Percentiles rank a stretch among this genome's conserved stretches.
phyloP scores from a whole-genome alignment of 2,888 invertebrate species.

The Conomelus anceps region DNA sequence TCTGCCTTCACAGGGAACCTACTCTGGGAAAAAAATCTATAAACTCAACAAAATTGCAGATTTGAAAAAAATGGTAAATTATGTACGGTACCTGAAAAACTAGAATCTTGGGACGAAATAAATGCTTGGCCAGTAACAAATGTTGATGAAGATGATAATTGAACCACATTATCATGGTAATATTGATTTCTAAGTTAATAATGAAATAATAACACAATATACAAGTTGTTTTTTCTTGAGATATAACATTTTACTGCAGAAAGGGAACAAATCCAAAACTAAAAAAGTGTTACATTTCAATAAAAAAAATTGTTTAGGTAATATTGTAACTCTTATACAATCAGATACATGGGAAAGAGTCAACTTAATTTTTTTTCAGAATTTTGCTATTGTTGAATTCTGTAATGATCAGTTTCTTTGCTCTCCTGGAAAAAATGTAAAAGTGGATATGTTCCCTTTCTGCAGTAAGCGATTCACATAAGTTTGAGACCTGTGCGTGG shows the following conservation, averaged over 20 bases:
- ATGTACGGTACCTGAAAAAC: neutral
- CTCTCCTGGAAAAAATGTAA: constrained; percentile 37
- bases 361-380: neutral
- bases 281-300: neutral
- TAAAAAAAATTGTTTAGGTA: neutral
- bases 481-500: too few relatives aligned
- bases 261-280: neutral
- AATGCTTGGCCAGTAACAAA: neutral
- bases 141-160: too few relatives aligned
- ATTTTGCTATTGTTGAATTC: neutral
- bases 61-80: neutral
- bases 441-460: too few relatives aligned
- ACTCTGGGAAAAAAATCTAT: neutral
- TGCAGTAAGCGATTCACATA: too few relatives aligned
- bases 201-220: neutral
- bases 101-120: neutral
- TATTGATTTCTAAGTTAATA: too few relatives aligned
- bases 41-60: neutral
- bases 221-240: neutral
- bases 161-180: too few relatives aligned
- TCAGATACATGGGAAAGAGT: neutral
- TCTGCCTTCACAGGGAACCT: neutral
- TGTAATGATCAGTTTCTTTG: neutral
- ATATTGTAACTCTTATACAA: too few relatives aligned
- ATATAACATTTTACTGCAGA: neutral